phyloP scores from a whole-genome alignment of 2,113 vertebrate species.

The Neomonachus schauinslandi region DNA sequence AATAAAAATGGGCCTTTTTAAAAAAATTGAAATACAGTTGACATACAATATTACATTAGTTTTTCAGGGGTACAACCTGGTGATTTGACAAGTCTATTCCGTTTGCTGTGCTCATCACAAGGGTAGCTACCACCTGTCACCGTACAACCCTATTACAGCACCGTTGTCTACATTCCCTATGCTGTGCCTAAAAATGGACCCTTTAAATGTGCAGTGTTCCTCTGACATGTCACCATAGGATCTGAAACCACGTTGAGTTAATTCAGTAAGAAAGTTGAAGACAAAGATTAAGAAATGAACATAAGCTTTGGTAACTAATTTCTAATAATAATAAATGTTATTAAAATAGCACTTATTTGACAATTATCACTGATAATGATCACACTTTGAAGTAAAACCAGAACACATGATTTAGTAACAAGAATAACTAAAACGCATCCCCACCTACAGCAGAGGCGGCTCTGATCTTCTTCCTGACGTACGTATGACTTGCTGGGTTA shows the following conservation, averaged over 20 bases:
- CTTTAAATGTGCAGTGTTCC: not conserved
- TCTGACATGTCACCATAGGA: not conserved
- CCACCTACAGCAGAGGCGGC: constrained; percentile 92
- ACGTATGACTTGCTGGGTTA: constrained; percentile 93
- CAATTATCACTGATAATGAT: not conserved
- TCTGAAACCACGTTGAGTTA: constrained; percentile 18
- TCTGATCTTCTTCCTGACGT: constrained; percentile 94
- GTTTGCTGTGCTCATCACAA: not conserved
- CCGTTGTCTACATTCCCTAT: not conserved
- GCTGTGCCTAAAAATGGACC: not conserved
- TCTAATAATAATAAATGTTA: not conserved
- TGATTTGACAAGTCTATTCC: not conserved
- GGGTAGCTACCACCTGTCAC: not conserved
- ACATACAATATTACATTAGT: not conserved
- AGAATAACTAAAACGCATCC: constrained; percentile 54
- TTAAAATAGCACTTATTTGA: not conserved
- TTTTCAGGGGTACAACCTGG: not conserved
- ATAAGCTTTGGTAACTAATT: not conserved
- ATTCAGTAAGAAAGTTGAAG: not conserved
- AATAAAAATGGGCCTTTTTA: not conserved
- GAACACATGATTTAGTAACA: not conserved
- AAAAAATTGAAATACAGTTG: not conserved
- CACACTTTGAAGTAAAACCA: not conserved
- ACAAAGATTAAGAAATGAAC: not conserved
- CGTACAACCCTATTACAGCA: not conserved